A percentile compares a stretch with the other conserved stretches of the same genome.
Evolutionary conservation across 2,113 vertebrate species (phyloP).

Genomic region (Tonatia bakeri): DNA sequence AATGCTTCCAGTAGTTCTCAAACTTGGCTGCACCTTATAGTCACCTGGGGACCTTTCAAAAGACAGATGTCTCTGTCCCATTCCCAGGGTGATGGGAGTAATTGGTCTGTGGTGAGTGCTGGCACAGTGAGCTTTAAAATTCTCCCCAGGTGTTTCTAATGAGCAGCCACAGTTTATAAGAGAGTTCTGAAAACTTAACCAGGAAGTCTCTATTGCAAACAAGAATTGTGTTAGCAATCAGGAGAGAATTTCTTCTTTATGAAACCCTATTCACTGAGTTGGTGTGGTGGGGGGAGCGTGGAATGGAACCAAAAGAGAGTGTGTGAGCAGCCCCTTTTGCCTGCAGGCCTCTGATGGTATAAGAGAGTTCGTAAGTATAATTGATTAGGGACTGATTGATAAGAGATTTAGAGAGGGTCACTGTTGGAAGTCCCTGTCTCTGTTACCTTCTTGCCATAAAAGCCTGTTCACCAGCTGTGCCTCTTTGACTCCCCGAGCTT

Average conservation of each 20-base stretch:
- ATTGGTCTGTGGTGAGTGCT: background rate
- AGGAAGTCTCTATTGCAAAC: constrained; percentile 7
- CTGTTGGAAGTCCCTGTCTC: background rate
- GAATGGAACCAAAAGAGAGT: background rate
- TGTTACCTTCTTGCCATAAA: background rate
- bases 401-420: background rate
- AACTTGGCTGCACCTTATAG: background rate
- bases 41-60: constrained; percentile 17
- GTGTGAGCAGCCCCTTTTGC: background rate
- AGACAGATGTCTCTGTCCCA: background rate
- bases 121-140: background rate
- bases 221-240: constrained; percentile 49
- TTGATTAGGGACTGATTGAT: background rate
- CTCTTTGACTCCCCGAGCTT: background rate
- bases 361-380: background rate
- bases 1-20: background rate
- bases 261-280: background rate
- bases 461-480: background rate
- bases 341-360: background rate
- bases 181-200: constrained; percentile 40
- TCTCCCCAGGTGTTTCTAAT: constrained; percentile 40
- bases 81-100: background rate
- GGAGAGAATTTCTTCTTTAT: constrained; percentile 53
- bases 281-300: background rate
- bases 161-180: constrained; percentile 10